Conservation (phyloP, 2,888 invertebrate species). For the Cheilosia variabilis region DNA sequence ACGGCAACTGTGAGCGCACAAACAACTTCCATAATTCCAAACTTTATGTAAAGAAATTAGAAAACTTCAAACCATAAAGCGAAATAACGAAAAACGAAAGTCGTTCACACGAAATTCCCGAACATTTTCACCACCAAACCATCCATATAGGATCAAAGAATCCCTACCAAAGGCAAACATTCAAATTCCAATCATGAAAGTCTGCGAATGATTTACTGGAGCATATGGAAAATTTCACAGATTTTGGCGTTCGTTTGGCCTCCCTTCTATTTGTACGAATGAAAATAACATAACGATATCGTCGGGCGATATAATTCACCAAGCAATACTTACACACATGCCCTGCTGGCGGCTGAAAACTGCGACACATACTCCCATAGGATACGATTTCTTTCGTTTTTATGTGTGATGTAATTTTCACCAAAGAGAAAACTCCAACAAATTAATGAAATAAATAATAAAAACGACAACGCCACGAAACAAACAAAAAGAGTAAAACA, state of each 20-base stretch:
- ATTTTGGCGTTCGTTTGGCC: neutral
- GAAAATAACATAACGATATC: slow-evolving; percentile 7
- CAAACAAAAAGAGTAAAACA: slow-evolving; percentile 25
- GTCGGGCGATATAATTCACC: slow-evolving; percentile 26
- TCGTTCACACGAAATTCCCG: slow-evolving; percentile 30
- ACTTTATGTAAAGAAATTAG: slow-evolving; percentile 71
- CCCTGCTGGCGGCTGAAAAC: slow-evolving; percentile 6
- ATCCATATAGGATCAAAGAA: slow-evolving; percentile 8
- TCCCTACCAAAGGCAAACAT: slow-evolving; percentile 60
- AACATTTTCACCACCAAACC: slow-evolving; percentile 35
- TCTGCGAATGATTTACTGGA: slow-evolving; percentile 68
- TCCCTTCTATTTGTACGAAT: neutral
- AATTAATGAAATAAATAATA: slow-evolving; percentile 9
- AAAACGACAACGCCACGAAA: neutral
- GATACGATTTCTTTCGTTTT: neutral
- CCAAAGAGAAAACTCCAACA: neutral
- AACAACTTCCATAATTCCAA: slow-evolving; percentile 62
- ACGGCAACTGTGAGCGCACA: slow-evolving; percentile 19
- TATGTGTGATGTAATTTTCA: slow-evolving; percentile 37
- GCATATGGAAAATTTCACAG: slow-evolving; percentile 6
- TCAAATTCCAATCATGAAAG: slow-evolving; percentile 75
- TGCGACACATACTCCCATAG: neutral
- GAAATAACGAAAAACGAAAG: slow-evolving; percentile 14
- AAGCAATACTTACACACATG: slow-evolving; percentile 20
- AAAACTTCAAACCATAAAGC: slow-evolving; percentile 66